Conservation (phyloP, 2,888 invertebrate species). For the Cephus rjabovi region DNA sequence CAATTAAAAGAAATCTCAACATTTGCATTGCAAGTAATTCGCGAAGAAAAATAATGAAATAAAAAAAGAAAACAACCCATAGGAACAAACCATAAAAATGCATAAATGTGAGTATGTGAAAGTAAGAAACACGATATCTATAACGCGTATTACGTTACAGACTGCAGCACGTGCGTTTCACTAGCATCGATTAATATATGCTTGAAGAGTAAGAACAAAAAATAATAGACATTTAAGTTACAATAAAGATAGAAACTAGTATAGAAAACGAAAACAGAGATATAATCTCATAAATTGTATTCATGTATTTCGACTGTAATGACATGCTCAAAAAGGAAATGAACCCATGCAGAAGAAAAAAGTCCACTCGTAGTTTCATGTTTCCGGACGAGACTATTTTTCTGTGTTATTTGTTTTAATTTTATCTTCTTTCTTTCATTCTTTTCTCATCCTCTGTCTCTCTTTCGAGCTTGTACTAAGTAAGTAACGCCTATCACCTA, state of each 20-base stretch:
- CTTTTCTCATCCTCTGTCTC: not conserved
- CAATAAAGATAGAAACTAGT: not conserved
- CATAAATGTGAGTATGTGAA: not conserved
- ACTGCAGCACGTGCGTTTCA: not conserved
- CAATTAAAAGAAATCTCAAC: not conserved
- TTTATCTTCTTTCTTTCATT: not conserved
- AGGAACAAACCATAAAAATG: not conserved
- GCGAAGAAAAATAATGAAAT: not conserved
- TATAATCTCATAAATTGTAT: not conserved
- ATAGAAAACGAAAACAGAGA: not conserved
- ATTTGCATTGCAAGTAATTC: not conserved
- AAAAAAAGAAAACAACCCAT: not conserved
- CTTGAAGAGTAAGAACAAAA: not conserved
- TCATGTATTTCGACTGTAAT: not conserved
- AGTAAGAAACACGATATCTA: not conserved
- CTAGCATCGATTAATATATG: not conserved
- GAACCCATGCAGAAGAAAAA: not conserved
- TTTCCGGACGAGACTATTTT: not conserved
- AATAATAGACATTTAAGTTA: not conserved
- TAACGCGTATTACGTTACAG: not conserved
- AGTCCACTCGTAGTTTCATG: not conserved
- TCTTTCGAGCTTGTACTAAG: constrained; percentile 33
- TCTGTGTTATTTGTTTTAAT: not conserved
- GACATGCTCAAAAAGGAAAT: not conserved
- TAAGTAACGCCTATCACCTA: constrained; percentile 43